These are phyloP conservation scores for Ectropis grisescens DNA, from an alignment of 1,140 invertebrate genomes.

Conservation along the genomic window DNA sequence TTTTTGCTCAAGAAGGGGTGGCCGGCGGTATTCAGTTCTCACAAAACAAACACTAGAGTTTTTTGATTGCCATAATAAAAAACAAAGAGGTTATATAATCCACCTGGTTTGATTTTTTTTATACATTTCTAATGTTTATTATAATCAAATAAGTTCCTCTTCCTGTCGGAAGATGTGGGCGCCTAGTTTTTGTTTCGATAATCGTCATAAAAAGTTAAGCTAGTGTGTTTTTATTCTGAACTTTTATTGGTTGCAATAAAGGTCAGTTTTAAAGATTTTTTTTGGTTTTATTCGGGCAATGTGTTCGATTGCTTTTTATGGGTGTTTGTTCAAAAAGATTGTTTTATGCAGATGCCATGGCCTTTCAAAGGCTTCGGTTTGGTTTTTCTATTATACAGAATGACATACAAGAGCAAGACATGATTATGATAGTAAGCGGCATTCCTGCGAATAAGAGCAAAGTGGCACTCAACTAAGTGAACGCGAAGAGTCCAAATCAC, in stretches of 20 bases:
- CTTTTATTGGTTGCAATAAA: constrained; percentile 15
- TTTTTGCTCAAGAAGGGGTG: no score
- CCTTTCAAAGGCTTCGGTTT: no score
- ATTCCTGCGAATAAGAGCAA: no score
- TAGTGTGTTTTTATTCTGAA: constrained; percentile 8
- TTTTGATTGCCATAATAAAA: constrained; percentile 28
- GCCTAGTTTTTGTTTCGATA: constrained; percentile 34
- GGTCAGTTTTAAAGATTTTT: constrained; percentile 13
- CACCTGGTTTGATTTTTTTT: constrained; percentile 57
- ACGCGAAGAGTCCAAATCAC: no score
- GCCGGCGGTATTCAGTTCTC: no score
- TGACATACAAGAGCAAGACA: no score
- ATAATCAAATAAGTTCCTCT: constrained; percentile 66
- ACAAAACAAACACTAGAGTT: constrained; percentile 39
- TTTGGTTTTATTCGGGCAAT: constrained; percentile 33
- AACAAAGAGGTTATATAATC: constrained; percentile 29
- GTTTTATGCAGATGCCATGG: constrained; percentile 45
- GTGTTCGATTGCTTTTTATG: constrained; percentile 37
- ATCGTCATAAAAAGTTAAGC: constrained; percentile 16
- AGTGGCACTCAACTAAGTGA: no score
- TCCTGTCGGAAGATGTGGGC: constrained; percentile 58
- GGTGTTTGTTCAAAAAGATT: constrained; percentile 35
- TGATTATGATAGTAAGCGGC: no score
- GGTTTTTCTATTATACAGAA: no score
- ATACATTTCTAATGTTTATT: constrained; percentile 47